Evolutionary conservation across 2,113 vertebrate species (phyloP), one percentile per base, ranked within the genome.

Genomic region (Uropsilus gracilis): DNA sequence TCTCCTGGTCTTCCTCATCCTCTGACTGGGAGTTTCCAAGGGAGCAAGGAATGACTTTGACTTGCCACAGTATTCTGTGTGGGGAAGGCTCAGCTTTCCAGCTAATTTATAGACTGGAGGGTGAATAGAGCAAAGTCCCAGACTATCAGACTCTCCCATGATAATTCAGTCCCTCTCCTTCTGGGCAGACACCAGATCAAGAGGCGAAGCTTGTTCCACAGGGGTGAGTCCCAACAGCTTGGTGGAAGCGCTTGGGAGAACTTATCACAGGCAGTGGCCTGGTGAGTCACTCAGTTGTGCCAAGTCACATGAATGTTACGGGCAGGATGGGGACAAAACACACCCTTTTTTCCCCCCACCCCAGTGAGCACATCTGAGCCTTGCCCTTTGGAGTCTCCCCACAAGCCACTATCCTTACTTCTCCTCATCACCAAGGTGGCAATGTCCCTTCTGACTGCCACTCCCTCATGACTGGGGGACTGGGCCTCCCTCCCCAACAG

Each of bases 251-350:
- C 86, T 55, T 66, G 46, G 91, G 64, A 82, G 78, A 73, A 63
- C 50, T 94, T 71, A 85, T 80, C 9, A 1, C 69, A 50, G 69
- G 53, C n/a, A 14, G 76, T 87, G 94, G 80, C 87, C 57, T 8
- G 44, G 28, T 97, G 93, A 96, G 89, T 96, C 95, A 96, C 22
- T 57, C 86, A 37, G 7, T 7, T 18, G 30, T 80, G 73, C 94
- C 75, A 66, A 80, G 78, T 96, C 97, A 96, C 89, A 46, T 80
- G 71, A 48, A 34, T 34, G 53, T 66, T 64, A 57, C n/a, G 77
- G 69, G 71, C 37, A 55, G 86, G 48, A 48, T 6, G 1, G 13
- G 53, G 39, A 55, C 75, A 8, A 13, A 8, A 53, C 37, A 11
- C 3, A 2, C 57, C 57, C 34, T 17, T 5, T 30, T 61, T 53